Evolutionary conservation across 2,797 vertebrate species (phyloP).

Genomic region (Naso thynnoides): DNA sequence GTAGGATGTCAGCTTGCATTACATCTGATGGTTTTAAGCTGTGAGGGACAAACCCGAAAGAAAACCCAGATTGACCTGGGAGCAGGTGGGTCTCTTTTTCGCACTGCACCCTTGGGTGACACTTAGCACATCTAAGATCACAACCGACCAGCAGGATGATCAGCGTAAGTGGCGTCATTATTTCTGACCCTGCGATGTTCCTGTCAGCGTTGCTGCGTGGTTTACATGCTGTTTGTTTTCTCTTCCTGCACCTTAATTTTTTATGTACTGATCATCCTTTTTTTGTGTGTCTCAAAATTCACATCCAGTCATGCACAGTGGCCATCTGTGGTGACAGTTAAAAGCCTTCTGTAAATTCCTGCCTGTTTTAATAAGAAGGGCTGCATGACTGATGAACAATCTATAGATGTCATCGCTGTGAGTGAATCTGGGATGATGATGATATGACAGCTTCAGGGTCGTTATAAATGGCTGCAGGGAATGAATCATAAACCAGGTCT

Average conservation of each 20-base stretch:
- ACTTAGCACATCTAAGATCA: too few relatives aligned
- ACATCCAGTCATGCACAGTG: constrained; percentile 23
- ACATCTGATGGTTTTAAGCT: too few relatives aligned
- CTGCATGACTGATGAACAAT: constrained; percentile 60
- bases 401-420: constrained; percentile 44
- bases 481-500: constrained; percentile 47
- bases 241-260: constrained; percentile 49
- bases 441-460: constrained; percentile 37
- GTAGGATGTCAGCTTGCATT: too few relatives aligned
- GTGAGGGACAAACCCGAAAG: too few relatives aligned
- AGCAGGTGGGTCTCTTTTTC: too few relatives aligned
- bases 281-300: constrained; percentile 39
- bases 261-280: constrained; percentile 39
- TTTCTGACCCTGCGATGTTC: constrained; percentile 7
- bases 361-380: constrained; percentile 41
- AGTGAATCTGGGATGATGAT: constrained; percentile 39
- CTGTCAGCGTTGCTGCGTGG: constrained; percentile 20
- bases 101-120: too few relatives aligned
- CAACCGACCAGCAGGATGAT: too few relatives aligned
- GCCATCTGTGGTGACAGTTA: constrained; percentile 18
- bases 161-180: too few relatives aligned
- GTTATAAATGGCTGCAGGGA: constrained; percentile 45
- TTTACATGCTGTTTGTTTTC: constrained; percentile 45
- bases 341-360: constrained; percentile 53
- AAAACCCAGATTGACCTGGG: too few relatives aligned